Conservation (phyloP, 2,888 invertebrate genomes). For the Drosophila suboccidentalis region DNA sequence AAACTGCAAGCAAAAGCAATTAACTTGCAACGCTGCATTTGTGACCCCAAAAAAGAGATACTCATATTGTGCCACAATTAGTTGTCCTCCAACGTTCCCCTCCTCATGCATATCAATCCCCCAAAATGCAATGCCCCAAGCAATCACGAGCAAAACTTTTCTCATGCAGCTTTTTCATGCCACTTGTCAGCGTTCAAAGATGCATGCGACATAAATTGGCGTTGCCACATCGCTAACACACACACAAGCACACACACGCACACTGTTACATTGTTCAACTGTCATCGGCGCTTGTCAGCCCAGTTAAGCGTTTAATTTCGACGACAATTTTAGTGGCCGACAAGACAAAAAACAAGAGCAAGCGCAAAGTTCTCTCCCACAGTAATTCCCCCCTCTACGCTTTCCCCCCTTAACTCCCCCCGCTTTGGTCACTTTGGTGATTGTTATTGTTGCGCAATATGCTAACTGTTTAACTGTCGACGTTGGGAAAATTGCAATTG, state of each 20-base stretch:
- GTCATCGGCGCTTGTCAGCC: slow-evolving; percentile 65
- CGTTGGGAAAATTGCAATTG: slow-evolving; percentile 73
- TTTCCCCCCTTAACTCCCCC: slow-evolving; percentile 13
- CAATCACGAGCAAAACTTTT: slow-evolving; percentile 53
- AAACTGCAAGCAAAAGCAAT: slow-evolving; percentile 8
- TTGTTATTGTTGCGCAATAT: slow-evolving; percentile 70
- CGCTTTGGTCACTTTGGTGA: slow-evolving; percentile 29
- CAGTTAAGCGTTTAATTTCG: slow-evolving; percentile 75
- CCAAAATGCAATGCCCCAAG: slow-evolving; percentile 42
- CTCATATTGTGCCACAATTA: slow-evolving; percentile 15
- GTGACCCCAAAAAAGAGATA: slow-evolving; percentile 12
- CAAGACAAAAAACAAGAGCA: slow-evolving; percentile 41
- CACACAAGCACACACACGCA: slow-evolving; percentile 15
- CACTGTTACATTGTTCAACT: slow-evolving; percentile 70
- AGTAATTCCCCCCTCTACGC: neutral
- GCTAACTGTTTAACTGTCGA: slow-evolving; percentile 72
- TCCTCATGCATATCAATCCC: slow-evolving; percentile 26
- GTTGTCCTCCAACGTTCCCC: neutral
- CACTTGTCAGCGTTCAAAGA: slow-evolving; percentile 59
- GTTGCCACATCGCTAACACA: slow-evolving; percentile 56
- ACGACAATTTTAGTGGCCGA: slow-evolving; percentile 72
- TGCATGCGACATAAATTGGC: slow-evolving; percentile 72
- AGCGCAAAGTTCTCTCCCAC: slow-evolving; percentile 34
- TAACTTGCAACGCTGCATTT: slow-evolving; percentile 1
- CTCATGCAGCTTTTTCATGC: slow-evolving; percentile 42